Evolutionary conservation across 2,888 invertebrate species (phyloP).

Genomic region (Diadromus collaris): DNA sequence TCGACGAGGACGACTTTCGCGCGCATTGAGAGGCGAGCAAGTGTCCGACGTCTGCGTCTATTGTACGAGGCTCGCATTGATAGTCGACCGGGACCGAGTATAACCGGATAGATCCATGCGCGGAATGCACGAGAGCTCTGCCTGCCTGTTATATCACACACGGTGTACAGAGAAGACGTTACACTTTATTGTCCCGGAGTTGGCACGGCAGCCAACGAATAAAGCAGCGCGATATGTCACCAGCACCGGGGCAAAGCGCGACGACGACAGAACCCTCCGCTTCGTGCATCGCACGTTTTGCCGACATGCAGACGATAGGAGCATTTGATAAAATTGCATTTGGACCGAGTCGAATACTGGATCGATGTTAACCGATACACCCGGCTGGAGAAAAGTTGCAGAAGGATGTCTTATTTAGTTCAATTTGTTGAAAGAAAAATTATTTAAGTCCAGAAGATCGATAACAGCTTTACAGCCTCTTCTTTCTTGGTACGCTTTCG

Average conservation of each 20-base stretch:
- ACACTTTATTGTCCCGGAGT: conserved; percentile 33
- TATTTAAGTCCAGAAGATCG: not conserved
- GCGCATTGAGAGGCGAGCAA: not conserved
- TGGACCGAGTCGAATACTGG: not conserved
- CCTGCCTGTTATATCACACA: conserved; percentile 13
- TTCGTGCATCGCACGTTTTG: not conserved
- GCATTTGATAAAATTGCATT: not conserved
- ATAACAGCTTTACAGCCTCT: not conserved
- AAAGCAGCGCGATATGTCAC: conserved; percentile 7
- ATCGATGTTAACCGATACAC: not conserved
- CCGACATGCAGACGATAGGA: conserved; percentile 1
- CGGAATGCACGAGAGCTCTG: conserved; percentile 21
- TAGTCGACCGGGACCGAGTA: conserved; percentile 11
- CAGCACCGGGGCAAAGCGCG: not conserved
- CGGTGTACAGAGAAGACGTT: not conserved
- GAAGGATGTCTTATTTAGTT: not conserved
- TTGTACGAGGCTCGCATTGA: conserved; percentile 18
- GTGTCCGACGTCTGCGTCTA: conserved; percentile 10
- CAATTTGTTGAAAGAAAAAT: not conserved
- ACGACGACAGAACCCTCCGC: conserved; percentile 26
- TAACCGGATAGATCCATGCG: conserved; percentile 37
- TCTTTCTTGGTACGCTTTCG: not conserved
- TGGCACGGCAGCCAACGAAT: conserved; percentile 26
- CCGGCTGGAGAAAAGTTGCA: not conserved
- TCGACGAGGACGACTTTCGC: not conserved